These are phyloP conservation scores for Fukomys damarensis DNA, from an alignment of 2,113 vertebrate genomes.

Conservation along the genomic window DNA sequence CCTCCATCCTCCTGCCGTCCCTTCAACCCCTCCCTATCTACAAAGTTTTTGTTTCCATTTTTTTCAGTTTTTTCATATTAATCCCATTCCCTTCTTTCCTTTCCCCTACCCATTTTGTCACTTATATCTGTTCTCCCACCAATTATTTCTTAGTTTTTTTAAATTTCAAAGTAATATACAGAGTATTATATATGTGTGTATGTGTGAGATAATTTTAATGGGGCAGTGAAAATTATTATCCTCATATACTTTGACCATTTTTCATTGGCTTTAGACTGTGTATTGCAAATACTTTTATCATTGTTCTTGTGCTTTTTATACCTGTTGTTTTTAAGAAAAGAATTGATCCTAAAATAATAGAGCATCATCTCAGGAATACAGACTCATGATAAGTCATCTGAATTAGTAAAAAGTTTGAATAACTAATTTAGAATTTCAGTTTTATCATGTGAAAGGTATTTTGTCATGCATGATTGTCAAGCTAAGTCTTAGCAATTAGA, in stretches of 20 bases:
- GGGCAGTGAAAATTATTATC: not conserved
- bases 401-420: constrained; percentile 31
- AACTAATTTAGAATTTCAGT: not conserved
- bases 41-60: too few species aligned
- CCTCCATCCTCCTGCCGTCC: too few species aligned
- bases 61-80: too few species aligned
- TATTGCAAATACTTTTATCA: not conserved
- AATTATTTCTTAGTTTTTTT: not conserved
- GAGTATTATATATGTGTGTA: not conserved
- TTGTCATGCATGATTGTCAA: constrained; percentile 20
- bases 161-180: not conserved
- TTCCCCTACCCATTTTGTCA: too few species aligned
- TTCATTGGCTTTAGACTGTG: not conserved
- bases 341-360: constrained; percentile 48
- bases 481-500: not conserved
- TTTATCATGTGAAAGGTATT: constrained; percentile 1
- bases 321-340: constrained; percentile 49
- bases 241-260: not conserved
- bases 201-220: not conserved
- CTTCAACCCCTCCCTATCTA: too few species aligned
- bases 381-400: not conserved
- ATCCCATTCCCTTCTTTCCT: too few species aligned
- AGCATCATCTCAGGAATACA: not conserved
- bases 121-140: not conserved
- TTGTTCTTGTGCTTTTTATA: not conserved